Evolutionary conservation across 2,113 vertebrate genomes (phyloP), one percentile per base, ranked within the genome.

Genomic region (Leptobrachium ailaonicum): DNA sequence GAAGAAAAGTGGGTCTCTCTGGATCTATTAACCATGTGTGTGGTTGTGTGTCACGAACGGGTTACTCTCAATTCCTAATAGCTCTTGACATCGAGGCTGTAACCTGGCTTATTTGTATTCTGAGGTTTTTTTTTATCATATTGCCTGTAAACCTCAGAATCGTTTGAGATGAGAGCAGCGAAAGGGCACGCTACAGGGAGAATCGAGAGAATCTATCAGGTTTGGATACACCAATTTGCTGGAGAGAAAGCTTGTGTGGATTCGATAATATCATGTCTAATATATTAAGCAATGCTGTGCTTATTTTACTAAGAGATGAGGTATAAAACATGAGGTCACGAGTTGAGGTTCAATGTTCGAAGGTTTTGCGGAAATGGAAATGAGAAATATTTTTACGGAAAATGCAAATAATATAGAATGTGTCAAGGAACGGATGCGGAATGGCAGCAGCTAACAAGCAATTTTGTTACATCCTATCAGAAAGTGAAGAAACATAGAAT

Each of bases 71-170:
- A 43, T 4, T 41, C 20, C 62, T 13, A 64, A 62, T n/a, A 41
- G 66, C 44, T 62, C 14, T 50, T 54, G 14, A n/a, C 47, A 41
- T 63, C 8, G 8, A 1, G 40, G 40, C 13, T 41, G 32, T 6
- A 77, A 58, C 41, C n/a, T 13, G 56, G 54, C 53, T 7, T 63
- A 63, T 78, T 71, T 60, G 13, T 60, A 60, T 60, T 60, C 56
- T 13, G 11, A 60, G 56, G 13, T 60, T 14, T 60, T 60, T 32
- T 32, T 32, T 32, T 32, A 32, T 60, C 10, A 60, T 13, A 10
- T 60, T 11, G 56, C 6, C 13, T 13, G 56, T 60, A 60, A 60
- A 32, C 3, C 62, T 20, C 62, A 64, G 62, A 40, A 64, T 64
- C 1, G n/a, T 40, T 64, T 32, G 13, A 20, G 20, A 4, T 8